Evolutionary conservation across 1,140 invertebrate species (phyloP).

Genomic region (Drosophila kanapiae): DNA sequence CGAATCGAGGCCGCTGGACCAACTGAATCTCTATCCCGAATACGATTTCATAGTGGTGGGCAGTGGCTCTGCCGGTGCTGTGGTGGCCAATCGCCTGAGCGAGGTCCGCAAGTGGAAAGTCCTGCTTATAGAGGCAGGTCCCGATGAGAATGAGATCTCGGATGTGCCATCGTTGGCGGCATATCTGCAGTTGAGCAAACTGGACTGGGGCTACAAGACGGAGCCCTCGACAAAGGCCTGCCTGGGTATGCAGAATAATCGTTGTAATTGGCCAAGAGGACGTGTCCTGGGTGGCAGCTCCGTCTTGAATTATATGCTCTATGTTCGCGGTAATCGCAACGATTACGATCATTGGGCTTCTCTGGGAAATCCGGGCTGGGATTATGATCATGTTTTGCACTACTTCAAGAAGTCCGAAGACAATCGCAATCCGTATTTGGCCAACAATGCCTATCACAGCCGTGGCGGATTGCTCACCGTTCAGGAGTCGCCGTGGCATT

Average conservation of each 20-base stretch:
- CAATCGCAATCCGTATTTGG: slow-evolving; percentile 93
- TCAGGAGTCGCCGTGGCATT: slow-evolving; percentile 93
- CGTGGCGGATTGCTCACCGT: slow-evolving; percentile 92
- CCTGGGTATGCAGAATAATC: slow-evolving; percentile 90
- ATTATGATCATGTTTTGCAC: slow-evolving; percentile 93
- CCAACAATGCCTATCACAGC: slow-evolving; percentile 89
- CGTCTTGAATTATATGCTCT: slow-evolving; percentile 98
- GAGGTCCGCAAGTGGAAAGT: slow-evolving; percentile 93
- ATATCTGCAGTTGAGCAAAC: slow-evolving; percentile 93
- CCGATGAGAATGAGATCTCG: slow-evolving; percentile 95
- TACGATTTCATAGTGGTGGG: slow-evolving; percentile 96
- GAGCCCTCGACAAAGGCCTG: slow-evolving; percentile 94
- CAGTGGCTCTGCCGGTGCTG: slow-evolving; percentile 92
- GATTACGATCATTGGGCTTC: slow-evolving; percentile 97
- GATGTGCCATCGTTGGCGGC: slow-evolving; percentile 95
- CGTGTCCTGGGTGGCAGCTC: slow-evolving; percentile 95
- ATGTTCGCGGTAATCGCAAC: slow-evolving; percentile 91
- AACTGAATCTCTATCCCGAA: slow-evolving; percentile 87
- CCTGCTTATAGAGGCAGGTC: slow-evolving; percentile 95
- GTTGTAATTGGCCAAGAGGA: slow-evolving; percentile 94
- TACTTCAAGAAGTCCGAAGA: slow-evolving; percentile 97
- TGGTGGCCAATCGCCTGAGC: slow-evolving; percentile 95
- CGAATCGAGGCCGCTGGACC: slow-evolving; percentile 89
- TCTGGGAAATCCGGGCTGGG: slow-evolving; percentile 95
- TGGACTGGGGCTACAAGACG: slow-evolving; percentile 97